phyloP scores from a whole-genome alignment of 2,888 invertebrate species.

The Drosophila histrio region DNA sequence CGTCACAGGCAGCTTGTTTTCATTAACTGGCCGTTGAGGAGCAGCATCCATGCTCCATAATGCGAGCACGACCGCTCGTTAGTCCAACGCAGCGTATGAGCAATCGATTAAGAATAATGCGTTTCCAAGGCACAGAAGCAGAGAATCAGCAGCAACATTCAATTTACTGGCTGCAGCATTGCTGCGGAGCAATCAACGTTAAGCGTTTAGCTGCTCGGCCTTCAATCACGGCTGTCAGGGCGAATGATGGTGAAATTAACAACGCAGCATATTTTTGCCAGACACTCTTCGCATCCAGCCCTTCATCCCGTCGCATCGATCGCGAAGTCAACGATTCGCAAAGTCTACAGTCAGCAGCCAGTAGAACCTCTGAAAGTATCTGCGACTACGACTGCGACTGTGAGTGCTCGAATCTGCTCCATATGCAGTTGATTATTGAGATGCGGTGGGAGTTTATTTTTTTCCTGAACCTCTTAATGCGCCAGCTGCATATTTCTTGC shows the following conservation, averaged over 20 bases:
- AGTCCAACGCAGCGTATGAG: slow-evolving; percentile 66
- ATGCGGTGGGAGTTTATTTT: slow-evolving; percentile 34
- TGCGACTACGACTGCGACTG: neutral
- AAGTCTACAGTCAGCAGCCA: slow-evolving; percentile 8
- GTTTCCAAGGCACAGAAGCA: slow-evolving; percentile 13
- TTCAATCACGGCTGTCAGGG: slow-evolving; percentile 47
- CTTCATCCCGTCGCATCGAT: slow-evolving; percentile 10
- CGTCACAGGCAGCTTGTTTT: slow-evolving; percentile 75
- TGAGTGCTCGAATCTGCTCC: slow-evolving; percentile 11
- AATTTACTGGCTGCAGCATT: slow-evolving; percentile 66
- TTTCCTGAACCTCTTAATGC: slow-evolving; percentile 42
- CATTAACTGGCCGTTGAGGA: slow-evolving; percentile 74
- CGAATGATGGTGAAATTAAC: slow-evolving; percentile 53
- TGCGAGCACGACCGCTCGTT: slow-evolving; percentile 62
- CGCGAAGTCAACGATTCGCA: slow-evolving; percentile 8
- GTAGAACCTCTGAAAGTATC: neutral
- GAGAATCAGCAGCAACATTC: slow-evolving; percentile 32
- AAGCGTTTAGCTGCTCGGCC: slow-evolving; percentile 62
- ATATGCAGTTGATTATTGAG: slow-evolving; percentile 65
- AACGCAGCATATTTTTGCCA: slow-evolving; percentile 46
- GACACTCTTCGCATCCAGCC: neutral
- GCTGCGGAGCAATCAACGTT: slow-evolving; percentile 63
- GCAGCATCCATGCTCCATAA: slow-evolving; percentile 31
- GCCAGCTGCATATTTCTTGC: slow-evolving; percentile 46
- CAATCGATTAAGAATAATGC: slow-evolving; percentile 75